phyloP scores from a whole-genome alignment of 2,888 invertebrate species.

The Lepidocyrtoides sp. region DNA sequence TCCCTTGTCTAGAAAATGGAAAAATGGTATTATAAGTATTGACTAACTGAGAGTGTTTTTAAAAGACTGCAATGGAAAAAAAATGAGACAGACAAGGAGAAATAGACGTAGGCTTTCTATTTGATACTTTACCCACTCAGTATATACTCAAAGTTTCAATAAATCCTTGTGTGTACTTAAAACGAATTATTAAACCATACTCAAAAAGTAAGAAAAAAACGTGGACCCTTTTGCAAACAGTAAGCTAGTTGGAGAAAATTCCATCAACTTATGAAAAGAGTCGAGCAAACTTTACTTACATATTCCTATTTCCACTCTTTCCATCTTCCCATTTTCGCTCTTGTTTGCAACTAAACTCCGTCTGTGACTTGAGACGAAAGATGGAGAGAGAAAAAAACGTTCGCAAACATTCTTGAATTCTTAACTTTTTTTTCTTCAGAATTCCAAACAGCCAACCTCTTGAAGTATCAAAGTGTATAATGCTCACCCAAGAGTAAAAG shows the following conservation, averaged over 20 bases:
- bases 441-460: constrained; percentile 36
- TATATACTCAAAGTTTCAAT: constrained; percentile 33
- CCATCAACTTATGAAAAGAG: constrained; percentile 53
- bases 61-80: background rate
- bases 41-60: background rate
- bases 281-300: constrained; percentile 44
- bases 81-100: background rate
- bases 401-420: constrained; percentile 60
- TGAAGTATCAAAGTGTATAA: constrained; percentile 32
- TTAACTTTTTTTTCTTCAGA: constrained; percentile 48
- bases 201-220: background rate
- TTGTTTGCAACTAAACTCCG: background rate
- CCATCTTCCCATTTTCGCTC: too few relatives aligned
- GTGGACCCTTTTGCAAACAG: background rate
- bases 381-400: background rate
- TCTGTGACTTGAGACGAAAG: background rate
- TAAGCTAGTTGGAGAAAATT: constrained; percentile 43
- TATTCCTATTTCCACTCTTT: background rate
- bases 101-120: constrained; percentile 21
- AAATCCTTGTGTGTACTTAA: constrained; percentile 54
- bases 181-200: constrained; percentile 62
- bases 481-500: background rate
- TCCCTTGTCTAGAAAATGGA: background rate
- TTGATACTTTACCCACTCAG: background rate
- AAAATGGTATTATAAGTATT: background rate